Percentiles rank a stretch among this genome's conserved stretches.
Conservation (phyloP, 2,888 invertebrate species). For the Tenthredo scrophulariae region DNA sequence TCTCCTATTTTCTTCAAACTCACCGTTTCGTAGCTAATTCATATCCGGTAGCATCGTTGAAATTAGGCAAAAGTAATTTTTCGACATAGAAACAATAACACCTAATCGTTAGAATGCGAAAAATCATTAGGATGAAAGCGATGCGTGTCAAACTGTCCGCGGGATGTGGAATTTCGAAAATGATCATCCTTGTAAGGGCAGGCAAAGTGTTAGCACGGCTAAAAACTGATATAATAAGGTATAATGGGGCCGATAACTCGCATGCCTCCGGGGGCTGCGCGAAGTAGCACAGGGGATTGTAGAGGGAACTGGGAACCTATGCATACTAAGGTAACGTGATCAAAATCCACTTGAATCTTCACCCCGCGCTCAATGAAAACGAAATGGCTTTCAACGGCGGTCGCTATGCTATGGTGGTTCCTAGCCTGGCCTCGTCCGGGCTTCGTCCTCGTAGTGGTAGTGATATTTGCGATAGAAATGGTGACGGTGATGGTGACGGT, state of each 20-base stretch:
- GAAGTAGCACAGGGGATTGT: not conserved
- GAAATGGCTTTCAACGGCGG: slow-evolving; percentile 72
- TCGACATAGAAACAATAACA: no score
- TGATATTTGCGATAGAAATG: not conserved
- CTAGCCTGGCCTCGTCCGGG: not conserved
- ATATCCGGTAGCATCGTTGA: no score
- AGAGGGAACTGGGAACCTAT: slow-evolving; percentile 67
- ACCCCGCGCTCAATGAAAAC: slow-evolving; percentile 72
- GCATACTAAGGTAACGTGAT: slow-evolving; percentile 76
- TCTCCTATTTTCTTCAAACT: no score
- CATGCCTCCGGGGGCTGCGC: slow-evolving; percentile 9
- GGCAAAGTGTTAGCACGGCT: not conserved
- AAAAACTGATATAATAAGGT: slow-evolving; percentile 39
- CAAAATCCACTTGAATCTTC: slow-evolving; percentile 74
- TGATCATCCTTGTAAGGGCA: not conserved
- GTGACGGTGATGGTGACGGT: not conserved
- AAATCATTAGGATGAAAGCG: no score
- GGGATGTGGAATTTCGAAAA: not conserved
- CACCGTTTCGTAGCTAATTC: no score
- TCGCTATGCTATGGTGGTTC: not conserved
- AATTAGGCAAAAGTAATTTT: no score
- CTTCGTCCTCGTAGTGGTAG: not conserved
- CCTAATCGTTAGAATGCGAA: no score
- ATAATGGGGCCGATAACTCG: slow-evolving; percentile 38
- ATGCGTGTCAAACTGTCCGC: no score